Conservation (phyloP, 2,113 vertebrate genomes). For the Zosterops pallidus region DNA sequence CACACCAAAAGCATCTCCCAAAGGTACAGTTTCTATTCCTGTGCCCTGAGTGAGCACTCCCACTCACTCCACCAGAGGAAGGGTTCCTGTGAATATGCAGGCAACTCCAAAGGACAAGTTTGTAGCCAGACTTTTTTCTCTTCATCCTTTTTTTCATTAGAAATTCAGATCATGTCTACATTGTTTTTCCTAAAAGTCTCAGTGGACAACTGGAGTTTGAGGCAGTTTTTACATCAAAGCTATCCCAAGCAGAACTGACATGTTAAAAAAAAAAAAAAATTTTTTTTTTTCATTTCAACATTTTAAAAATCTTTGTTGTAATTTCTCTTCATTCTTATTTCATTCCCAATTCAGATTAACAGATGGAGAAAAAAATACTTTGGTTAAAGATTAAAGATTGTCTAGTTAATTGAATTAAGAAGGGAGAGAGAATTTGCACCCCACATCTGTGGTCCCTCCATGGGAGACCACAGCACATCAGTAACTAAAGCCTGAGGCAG, state of each 20-base stretch:
- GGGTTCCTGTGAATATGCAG: background rate
- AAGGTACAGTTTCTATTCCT: background rate
- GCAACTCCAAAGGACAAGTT: background rate
- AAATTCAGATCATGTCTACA: background rate
- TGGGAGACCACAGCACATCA: background rate
- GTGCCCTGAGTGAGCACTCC: fast-evolving
- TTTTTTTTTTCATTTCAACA: background rate
- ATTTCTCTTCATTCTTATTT: conserved; percentile 34
- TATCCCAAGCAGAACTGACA: conserved; percentile 23
- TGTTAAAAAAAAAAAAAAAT: background rate
- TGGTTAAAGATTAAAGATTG: conserved; percentile 16
- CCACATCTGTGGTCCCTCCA: background rate
- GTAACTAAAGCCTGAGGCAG: background rate
- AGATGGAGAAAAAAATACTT: conserved; percentile 24
- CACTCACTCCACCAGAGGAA: background rate
- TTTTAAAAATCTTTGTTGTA: conserved; percentile 32
- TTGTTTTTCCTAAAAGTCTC: conserved; percentile 26
- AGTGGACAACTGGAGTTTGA: conserved; percentile 12
- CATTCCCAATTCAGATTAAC: conserved; percentile 40
- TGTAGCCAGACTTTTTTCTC: background rate
- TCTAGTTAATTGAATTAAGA: conserved; percentile 49
- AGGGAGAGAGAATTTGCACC: background rate
- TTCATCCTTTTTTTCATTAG: background rate
- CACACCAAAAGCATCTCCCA: background rate
- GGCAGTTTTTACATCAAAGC: conserved; percentile 47